phyloP scores from a whole-genome alignment of 1,140 invertebrate species.

The Penaeus chinensis region DNA sequence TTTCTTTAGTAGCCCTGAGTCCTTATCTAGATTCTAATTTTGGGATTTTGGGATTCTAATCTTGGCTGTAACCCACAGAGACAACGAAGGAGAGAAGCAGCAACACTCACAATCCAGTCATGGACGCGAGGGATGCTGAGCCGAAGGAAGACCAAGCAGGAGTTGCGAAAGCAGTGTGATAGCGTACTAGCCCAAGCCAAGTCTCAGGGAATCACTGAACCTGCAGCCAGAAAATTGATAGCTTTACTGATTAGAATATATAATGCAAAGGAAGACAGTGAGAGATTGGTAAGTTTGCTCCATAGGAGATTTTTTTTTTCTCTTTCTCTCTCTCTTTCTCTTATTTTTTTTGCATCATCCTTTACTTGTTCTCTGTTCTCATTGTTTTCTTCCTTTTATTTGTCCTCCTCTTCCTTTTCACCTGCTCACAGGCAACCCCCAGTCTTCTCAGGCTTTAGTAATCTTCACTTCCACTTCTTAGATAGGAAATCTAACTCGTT shows the following conservation, averaged over 20 bases:
- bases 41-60: no score
- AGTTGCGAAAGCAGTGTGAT: conserved; percentile 49
- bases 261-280: conserved; percentile 52
- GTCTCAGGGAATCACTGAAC: conserved; percentile 43
- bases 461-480: not conserved
- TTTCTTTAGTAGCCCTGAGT: no score
- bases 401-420: not conserved
- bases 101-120: conserved; percentile 52
- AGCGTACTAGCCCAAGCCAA: conserved; percentile 19
- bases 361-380: not conserved
- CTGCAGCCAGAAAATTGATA: conserved; percentile 38
- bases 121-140: conserved; percentile 49
- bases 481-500: not conserved
- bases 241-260: conserved; percentile 56
- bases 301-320: not conserved
- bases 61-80: conserved; percentile 70
- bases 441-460: not conserved
- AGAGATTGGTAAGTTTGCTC: conserved; percentile 51
- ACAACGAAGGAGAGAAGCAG: conserved; percentile 66
- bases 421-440: not conserved
- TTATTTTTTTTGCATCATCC: not conserved
- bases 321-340: not conserved
- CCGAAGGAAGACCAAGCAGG: conserved; percentile 40
- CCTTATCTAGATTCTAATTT: no score
- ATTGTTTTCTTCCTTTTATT: not conserved